These are phyloP conservation scores for Pelagia noctiluca DNA, from an alignment of 30 jellyfish, hydroid and myxozoan species.

Conservation along the genomic window DNA sequence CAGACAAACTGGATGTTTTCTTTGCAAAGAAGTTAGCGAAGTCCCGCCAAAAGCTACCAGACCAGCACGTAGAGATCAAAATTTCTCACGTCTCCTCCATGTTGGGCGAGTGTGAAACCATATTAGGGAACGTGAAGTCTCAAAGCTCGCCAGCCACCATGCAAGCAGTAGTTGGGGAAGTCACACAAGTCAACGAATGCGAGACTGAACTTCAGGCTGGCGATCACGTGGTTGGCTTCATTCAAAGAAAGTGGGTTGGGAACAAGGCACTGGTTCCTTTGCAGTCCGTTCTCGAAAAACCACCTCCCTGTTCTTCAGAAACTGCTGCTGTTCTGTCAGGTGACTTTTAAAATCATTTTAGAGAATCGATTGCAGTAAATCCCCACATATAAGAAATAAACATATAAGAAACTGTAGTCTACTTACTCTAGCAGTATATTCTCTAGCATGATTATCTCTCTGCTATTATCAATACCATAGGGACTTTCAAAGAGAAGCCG, in stretches of 20 bases:
- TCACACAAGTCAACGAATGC: background rate
- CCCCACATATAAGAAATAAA: too few relatives aligned
- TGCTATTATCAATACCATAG: too few relatives aligned
- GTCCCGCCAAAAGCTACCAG: background rate
- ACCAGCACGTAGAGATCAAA: constrained; percentile 17
- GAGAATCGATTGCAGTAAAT: too few relatives aligned
- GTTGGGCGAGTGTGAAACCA: constrained; percentile 7
- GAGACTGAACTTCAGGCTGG: background rate
- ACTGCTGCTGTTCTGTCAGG: constrained; percentile 24
- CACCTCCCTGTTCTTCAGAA: background rate
- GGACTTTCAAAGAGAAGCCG: too few relatives aligned
- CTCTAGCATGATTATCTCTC: too few relatives aligned
- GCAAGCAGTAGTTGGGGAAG: constrained; percentile 10
- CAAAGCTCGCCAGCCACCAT: background rate
- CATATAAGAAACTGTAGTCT: too few relatives aligned
- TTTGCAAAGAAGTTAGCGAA: background rate
- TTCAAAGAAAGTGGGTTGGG: constrained; percentile 6
- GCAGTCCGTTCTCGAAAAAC: constrained; percentile 11
- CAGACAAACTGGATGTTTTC: constrained; percentile 4
- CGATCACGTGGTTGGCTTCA: constrained; percentile 26
- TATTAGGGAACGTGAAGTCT: constrained; percentile 18
- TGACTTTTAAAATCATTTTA: background rate
- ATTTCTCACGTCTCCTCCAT: constrained; percentile 24
- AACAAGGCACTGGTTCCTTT: background rate
- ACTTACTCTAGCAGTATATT: too few relatives aligned